phyloP scores from a whole-genome alignment of 1,140 invertebrate genomes.

The Drosophila nannoptera region DNA sequence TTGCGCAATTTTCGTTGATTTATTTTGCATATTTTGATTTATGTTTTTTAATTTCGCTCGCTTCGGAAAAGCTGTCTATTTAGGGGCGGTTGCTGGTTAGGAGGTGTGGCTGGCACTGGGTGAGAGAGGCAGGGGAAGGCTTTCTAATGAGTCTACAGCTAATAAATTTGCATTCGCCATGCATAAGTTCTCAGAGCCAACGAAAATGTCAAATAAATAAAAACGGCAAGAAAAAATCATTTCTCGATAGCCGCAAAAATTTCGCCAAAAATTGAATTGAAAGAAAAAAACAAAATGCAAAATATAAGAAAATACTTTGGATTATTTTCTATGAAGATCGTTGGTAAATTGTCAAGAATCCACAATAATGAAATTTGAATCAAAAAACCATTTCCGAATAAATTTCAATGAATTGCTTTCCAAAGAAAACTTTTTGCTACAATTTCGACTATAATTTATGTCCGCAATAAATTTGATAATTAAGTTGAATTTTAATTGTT shows the following conservation, averaged over 20 bases:
- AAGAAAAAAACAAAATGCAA: slow-evolving; percentile 5
- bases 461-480: background rate
- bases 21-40: slow-evolving; percentile 66
- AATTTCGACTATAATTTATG: background rate
- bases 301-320: background rate
- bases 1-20: slow-evolving; percentile 61
- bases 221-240: slow-evolving; percentile 12
- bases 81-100: background rate
- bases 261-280: slow-evolving; percentile 6
- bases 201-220: slow-evolving; percentile 70
- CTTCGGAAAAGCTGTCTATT: slow-evolving; percentile 28
- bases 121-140: background rate
- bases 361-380: background rate
- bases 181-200: slow-evolving; percentile 57
- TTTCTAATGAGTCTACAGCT: slow-evolving; percentile 49
- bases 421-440: slow-evolving; percentile 6
- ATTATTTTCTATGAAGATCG: background rate
- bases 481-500: background rate
- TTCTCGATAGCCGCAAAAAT: no score
- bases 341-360: slow-evolving; percentile 5
- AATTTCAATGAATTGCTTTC: slow-evolving; percentile 11
- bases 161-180: slow-evolving; percentile 70
- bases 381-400: slow-evolving; percentile 5
- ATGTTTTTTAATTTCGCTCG: slow-evolving; percentile 65
- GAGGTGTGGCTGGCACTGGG: background rate